Percentiles rank a stretch among this genome's conserved stretches.
Conservation (phyloP, 2,113 vertebrate genomes). For the Typhlomys cinereus region DNA sequence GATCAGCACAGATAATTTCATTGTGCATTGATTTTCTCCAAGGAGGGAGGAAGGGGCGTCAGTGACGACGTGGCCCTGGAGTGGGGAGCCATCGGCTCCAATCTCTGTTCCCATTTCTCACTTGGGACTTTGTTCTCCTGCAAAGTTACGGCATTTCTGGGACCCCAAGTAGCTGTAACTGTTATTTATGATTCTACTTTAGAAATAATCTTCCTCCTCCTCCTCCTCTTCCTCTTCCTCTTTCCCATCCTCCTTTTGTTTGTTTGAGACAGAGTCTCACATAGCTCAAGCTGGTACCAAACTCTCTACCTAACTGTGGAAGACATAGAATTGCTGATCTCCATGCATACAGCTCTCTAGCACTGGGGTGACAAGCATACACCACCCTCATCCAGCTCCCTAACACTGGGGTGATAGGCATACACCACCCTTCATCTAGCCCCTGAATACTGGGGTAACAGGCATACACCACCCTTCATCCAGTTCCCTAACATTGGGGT, state of each 20-base stretch:
- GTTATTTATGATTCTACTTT: not conserved
- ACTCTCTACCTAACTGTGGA: not conserved
- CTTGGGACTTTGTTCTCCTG: not conserved
- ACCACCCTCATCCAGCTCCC: too few relatives aligned
- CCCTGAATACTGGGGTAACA: not conserved
- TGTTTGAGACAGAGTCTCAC: not conserved
- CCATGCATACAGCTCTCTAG: not conserved
- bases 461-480: too few relatives aligned
- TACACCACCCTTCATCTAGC: not conserved
- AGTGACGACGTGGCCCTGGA: not conserved
- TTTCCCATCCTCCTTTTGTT: not conserved
- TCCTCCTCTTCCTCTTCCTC: not conserved
- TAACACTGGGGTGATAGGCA: not conserved
- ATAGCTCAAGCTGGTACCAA: not conserved
- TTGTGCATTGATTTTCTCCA: slow-evolving; percentile 45
- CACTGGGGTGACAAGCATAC: not conserved
- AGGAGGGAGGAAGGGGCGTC: slow-evolving; percentile 28
- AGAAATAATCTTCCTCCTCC: not conserved
- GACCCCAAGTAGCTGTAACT: not conserved
- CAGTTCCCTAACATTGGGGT: not conserved
- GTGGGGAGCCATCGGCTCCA: not conserved
- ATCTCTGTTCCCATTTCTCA: not conserved
- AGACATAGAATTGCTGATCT: not conserved
- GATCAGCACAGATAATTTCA: slow-evolving; percentile 55
- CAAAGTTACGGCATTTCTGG: not conserved